Base-by-base conservation (phyloP, 1,140 invertebrate species). In the Zaprionus africanus region DNA sequence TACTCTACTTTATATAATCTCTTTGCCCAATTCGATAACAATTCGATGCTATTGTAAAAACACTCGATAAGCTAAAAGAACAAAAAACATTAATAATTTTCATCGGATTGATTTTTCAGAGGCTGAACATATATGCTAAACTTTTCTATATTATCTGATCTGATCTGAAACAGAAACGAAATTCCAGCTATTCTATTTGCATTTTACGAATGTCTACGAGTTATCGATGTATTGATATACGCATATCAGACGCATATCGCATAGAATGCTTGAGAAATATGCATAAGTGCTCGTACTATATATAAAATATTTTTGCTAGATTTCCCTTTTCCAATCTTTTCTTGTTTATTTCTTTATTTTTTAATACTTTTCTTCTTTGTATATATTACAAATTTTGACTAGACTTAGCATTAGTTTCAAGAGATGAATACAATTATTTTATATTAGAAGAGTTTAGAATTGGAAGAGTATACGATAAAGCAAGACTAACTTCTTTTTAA, bases 91-190 rank as follows among this genome's bases (percentile, higher is more conserved):
- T 66, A 43, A 53, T 74, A 9, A 60, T 61, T 67, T 78, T 54
- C 26, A 72, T 41, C 17, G 56, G 38, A 72, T 76, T 61, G 31
- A 77, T 62, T 85, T 85, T 84, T 67, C 78, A 81, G 76, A 81
- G 85, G 84, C 81, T 87, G 85, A 88, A 73, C 51, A 75, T 75
- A 78, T n/a, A 41, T 61, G 84, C 84, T 87, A 72, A 66, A 41
- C 15, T 66, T 72, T 77, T 78, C 17, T 62, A 71, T 79, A 56
- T 22, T 46, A 70, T 43, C n/a, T 6, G 5, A 26, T 12, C 5
- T 12, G 15, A 43, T 43, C 41, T 17, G 66, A 68, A 56, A 24
- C 13, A 19, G 51, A 56, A 53, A 17, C 17, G 11, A 56, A 77
- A 77, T 68, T 68, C 57, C 19, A 71, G 46, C 54, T 38, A 54